Conservation (phyloP, 2,797 vertebrate species). For the Meda fulgida region DNA sequence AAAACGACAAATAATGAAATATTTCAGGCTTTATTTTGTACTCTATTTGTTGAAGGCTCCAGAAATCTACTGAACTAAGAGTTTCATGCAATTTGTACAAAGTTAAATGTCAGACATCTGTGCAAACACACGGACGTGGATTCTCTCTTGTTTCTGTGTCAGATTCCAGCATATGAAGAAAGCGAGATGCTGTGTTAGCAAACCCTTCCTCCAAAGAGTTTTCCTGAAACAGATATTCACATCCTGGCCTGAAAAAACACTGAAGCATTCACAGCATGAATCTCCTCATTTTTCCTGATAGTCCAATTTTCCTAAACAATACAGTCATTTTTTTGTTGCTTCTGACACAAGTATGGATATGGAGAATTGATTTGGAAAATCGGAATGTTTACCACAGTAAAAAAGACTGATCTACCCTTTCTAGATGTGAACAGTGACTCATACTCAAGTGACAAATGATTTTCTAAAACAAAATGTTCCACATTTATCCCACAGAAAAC, state of each 20-base stretch:
- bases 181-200: not conserved
- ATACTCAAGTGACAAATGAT: not conserved
- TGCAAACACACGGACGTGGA: constrained; percentile 8
- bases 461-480: not conserved
- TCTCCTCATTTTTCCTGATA: not conserved
- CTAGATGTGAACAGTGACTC: not conserved
- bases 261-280: not conserved
- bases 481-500: not conserved
- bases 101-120: constrained; percentile 9
- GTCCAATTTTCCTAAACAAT: not conserved
- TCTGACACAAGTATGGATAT: not conserved
- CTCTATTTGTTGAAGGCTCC: not conserved
- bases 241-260: constrained; percentile 17
- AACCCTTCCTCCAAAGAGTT: not conserved
- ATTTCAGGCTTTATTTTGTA: not conserved
- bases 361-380: not conserved
- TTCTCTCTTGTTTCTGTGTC: not conserved
- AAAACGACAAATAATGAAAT: not conserved
- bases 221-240: constrained; percentile 11
- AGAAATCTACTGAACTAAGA: not conserved
- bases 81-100: not conserved
- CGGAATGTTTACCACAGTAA: not conserved
- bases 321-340: not conserved
- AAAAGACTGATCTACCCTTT: not conserved
- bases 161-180: not conserved